These are phyloP conservation scores for Junco hyemalis DNA, from an alignment of 2,113 vertebrate genomes.

Conservation along the genomic window DNA sequence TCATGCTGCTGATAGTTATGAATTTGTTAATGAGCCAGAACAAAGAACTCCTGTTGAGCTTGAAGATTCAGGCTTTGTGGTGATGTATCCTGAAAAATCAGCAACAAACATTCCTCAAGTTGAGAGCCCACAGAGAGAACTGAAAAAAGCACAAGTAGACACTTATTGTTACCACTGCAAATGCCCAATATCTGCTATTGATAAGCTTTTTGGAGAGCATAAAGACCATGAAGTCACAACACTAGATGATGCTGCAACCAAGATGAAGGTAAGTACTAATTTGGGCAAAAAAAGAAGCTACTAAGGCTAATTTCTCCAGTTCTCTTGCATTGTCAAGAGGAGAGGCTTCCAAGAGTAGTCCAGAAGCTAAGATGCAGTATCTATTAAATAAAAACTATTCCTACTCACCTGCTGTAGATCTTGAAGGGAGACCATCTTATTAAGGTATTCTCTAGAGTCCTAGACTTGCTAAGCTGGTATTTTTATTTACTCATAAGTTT, in stretches of 20 bases:
- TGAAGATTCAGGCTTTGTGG: constrained; percentile 79
- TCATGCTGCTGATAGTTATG: constrained; percentile 51
- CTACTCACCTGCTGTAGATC: neutral
- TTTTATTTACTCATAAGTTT: neutral
- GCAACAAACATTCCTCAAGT: constrained; percentile 55
- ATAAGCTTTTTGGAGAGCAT: constrained; percentile 80
- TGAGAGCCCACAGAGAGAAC: constrained; percentile 73
- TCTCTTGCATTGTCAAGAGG: neutral
- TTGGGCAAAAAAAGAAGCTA: neutral
- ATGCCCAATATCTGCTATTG: constrained; percentile 81
- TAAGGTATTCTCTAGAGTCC: neutral
- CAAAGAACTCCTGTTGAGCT: constrained; percentile 56
- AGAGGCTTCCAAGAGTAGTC: neutral
- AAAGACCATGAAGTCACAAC: constrained; percentile 81
- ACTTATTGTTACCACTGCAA: constrained; percentile 88
- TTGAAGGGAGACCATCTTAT: neutral
- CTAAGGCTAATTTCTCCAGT: neutral
- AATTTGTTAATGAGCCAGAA: constrained; percentile 62
- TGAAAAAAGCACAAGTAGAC: constrained; percentile 79
- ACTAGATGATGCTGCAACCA: constrained; percentile 81
- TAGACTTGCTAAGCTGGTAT: neutral
- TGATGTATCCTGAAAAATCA: constrained; percentile 76
- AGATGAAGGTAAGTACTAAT: constrained; percentile 83
- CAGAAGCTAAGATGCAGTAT: neutral
- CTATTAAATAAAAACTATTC: neutral